Percentiles rank a stretch among this genome's conserved stretches.
Conservation (phyloP, 2,888 invertebrate genomes). For the Carcina quercana region DNA sequence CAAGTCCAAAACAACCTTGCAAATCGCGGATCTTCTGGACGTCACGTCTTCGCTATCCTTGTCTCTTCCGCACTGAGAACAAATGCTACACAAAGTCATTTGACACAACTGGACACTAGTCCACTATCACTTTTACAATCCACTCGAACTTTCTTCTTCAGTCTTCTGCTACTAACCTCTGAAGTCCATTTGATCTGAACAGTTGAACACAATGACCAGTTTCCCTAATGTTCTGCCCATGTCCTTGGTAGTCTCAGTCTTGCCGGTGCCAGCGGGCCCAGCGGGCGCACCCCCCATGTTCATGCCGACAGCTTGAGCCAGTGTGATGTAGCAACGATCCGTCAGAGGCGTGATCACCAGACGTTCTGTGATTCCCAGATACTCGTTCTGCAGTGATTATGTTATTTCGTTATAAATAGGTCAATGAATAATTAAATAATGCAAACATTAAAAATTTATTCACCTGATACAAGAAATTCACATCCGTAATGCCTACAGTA, state of each 20-base stretch:
- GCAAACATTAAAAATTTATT: background rate
- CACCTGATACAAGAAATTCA: conserved; percentile 86
- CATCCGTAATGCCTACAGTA: conserved; percentile 86
- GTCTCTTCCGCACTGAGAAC: too few species aligned
- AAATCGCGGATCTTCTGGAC: too few species aligned
- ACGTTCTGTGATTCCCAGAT: conserved; percentile 89
- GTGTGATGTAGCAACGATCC: conserved; percentile 92
- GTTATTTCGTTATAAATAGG: too few species aligned
- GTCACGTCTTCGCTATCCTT: too few species aligned
- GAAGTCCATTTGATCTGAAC: conserved; percentile 96
- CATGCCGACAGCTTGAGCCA: conserved; percentile 91
- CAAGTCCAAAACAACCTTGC: too few species aligned
- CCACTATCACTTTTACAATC: too few species aligned
- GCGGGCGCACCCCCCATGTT: conserved; percentile 94
- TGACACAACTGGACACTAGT: too few species aligned
- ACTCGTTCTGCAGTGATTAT: conserved; percentile 78
- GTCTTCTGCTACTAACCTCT: conserved; percentile 79
- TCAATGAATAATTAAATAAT: background rate
- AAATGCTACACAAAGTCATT: too few species aligned
- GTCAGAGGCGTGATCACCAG: conserved; percentile 93
- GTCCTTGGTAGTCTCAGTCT: conserved; percentile 94
- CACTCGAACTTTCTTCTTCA: too few species aligned
- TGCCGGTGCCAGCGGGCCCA: conserved; percentile 94
- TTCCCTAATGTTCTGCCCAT: conserved; percentile 94
- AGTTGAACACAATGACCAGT: conserved; percentile 93